Base-by-base conservation (phyloP, 2,113 vertebrate species). In the Pteruthius melanotis region DNA sequence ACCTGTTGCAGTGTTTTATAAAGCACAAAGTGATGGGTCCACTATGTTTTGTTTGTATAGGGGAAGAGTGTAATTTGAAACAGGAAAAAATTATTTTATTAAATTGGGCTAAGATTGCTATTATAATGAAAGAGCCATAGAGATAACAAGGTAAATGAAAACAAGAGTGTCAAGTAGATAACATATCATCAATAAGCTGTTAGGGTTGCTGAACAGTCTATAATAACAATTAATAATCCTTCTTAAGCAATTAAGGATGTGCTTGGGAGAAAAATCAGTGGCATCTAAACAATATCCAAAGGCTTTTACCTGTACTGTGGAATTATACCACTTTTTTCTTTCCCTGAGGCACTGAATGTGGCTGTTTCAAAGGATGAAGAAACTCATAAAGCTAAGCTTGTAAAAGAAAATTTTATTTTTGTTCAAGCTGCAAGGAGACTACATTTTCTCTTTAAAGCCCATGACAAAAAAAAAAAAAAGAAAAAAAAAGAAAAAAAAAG, bases 141-240 rank as follows among this genome's bases (percentile, higher is more conserved):
- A 68, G n/a, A 87, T 61, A 85, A 69, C 40, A 14, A 2, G 1
- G 49, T 54, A 91, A 83, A 92, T 69, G 84, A 85, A 95, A 87
- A 54, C 53, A 90, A 78, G 63, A 95, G 26, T 21, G 39, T 72
- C 52, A 65, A 57, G 59, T 72, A 92, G 47, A 44, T 60, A 87
- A 50, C 50, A 57, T 74, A 85, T 93, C 37, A 80, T 93, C 91
- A 95, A 87, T 93, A 93, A 87, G 10, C 57, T 0, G 0, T 72
- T 92, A 87, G 20, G 52, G 9, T 49, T 69, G 26, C 59, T 93
- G 68, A 83, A 66, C 35, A 74, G 28, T 93, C 87, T 78, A 13
- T 65, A 87, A 75, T 60, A 74, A 11, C 53, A 93, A 93, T 87
- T 95, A 94, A 83, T 93, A 95, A 95, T 53, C 49, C 42, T 83